These are phyloP conservation scores for Aptenodytes patagonicus DNA, from an alignment of 2,113 vertebrate genomes.

Conservation along the genomic window DNA sequence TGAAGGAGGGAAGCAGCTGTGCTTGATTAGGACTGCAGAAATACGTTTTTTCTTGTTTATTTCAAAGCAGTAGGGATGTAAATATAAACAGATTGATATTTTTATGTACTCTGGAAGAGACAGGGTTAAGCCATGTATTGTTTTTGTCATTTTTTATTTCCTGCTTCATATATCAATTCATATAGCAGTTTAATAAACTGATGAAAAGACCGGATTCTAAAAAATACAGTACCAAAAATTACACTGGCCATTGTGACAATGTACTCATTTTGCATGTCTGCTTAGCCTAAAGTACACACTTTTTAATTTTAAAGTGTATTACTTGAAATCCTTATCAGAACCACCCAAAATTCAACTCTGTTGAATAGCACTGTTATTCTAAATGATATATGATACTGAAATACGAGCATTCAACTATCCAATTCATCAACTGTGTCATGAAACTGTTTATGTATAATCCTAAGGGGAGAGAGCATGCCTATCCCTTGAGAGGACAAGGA, in stretches of 20 bases:
- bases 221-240: not conserved
- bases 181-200: not conserved
- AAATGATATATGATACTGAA: not conserved
- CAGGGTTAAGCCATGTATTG: not conserved
- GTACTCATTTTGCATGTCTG: not conserved
- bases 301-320: not conserved
- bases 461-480: not conserved
- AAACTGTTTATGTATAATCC: not conserved
- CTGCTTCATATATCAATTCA: not conserved
- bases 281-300: not conserved
- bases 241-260: not conserved
- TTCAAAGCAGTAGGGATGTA: not conserved
- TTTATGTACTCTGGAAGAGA: not conserved
- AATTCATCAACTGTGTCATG: not conserved
- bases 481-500: not conserved
- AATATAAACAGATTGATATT: not conserved
- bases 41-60: not conserved
- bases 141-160: not conserved
- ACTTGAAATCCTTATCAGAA: not conserved
- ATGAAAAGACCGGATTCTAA: not conserved
- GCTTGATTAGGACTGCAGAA: not conserved
- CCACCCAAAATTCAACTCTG: not conserved
- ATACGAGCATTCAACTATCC: not conserved
- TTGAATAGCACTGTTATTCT: not conserved
- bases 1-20: not conserved